These are phyloP conservation scores for Vombatus ursinus DNA, from an alignment of 2,113 vertebrate genomes.

Conservation along the genomic window DNA sequence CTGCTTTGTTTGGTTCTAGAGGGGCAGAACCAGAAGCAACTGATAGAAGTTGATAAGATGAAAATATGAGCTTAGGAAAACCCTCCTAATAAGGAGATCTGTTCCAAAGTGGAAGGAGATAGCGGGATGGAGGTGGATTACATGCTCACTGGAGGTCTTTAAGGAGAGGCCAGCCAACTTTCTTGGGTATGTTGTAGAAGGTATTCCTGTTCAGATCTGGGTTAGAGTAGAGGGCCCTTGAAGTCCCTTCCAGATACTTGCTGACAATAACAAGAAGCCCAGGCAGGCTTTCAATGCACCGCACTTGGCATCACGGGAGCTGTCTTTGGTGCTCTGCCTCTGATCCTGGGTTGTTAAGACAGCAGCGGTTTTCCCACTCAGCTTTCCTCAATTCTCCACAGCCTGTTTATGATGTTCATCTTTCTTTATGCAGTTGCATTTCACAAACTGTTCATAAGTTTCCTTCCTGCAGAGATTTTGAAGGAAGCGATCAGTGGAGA, in stretches of 20 bases:
- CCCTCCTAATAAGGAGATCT: neutral
- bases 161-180: neutral
- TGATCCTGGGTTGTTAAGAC: slow-evolving; percentile 37
- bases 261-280: neutral
- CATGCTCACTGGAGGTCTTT: neutral
- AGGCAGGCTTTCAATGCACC: slow-evolving; percentile 9
- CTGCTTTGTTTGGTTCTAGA: neutral
- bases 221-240: neutral
- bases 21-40: neutral
- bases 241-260: neutral
- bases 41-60: neutral
- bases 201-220: slow-evolving; percentile 13
- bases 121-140: neutral
- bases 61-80: neutral
- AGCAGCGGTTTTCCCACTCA: neutral
- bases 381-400: slow-evolving; percentile 51
- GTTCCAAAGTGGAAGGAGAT: neutral
- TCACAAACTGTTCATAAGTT: slow-evolving; percentile 60
- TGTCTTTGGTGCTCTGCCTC: neutral
- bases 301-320: neutral
- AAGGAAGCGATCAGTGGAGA: slow-evolving; percentile 72
- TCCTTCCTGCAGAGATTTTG: slow-evolving; percentile 76
- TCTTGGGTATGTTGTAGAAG: neutral
- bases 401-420: slow-evolving; percentile 62
- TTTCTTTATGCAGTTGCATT: slow-evolving; percentile 61